Evolutionary conservation across 2,888 invertebrate species (phyloP).

Genomic region (Belgica antarctica): DNA sequence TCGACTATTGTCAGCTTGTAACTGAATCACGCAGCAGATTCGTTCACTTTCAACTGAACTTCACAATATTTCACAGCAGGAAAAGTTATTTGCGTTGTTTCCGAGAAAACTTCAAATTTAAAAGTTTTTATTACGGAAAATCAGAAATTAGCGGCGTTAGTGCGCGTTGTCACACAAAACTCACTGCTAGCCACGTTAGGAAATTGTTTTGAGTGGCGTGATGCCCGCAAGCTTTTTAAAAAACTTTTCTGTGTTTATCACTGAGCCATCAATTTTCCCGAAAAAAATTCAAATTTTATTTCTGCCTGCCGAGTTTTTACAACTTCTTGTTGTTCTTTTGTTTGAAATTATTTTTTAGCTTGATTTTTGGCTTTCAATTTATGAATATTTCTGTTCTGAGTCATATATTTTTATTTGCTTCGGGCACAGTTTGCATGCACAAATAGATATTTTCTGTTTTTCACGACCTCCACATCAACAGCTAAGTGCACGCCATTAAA

Average conservation of each 20-base stretch:
- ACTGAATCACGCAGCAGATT: slow-evolving; percentile 8
- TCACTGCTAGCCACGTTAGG: neutral
- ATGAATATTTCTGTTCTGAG: neutral
- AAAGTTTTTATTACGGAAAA: neutral
- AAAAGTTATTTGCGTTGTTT: neutral
- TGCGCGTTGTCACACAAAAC: neutral
- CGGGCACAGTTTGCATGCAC: neutral
- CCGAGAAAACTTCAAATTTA: neutral
- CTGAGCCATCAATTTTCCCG: neutral
- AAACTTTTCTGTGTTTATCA: slow-evolving; percentile 15
- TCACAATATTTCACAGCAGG: neutral
- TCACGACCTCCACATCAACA: too few species aligned
- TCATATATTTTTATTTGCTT: neutral
- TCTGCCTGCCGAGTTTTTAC: too few species aligned
- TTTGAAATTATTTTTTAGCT: too few species aligned
- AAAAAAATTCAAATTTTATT: slow-evolving; percentile 8
- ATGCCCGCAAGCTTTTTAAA: neutral
- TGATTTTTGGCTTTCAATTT: neutral
- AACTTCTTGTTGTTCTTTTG: neutral
- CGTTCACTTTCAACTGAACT: slow-evolving; percentile 3
- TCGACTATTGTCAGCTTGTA: neutral
- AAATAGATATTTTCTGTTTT: too few species aligned
- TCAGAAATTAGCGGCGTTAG: neutral
- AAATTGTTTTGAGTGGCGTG: neutral
- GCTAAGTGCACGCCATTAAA: too few species aligned